Evolutionary conservation across 1,140 invertebrate species (phyloP).

Genomic region (Aethina tumida): DNA sequence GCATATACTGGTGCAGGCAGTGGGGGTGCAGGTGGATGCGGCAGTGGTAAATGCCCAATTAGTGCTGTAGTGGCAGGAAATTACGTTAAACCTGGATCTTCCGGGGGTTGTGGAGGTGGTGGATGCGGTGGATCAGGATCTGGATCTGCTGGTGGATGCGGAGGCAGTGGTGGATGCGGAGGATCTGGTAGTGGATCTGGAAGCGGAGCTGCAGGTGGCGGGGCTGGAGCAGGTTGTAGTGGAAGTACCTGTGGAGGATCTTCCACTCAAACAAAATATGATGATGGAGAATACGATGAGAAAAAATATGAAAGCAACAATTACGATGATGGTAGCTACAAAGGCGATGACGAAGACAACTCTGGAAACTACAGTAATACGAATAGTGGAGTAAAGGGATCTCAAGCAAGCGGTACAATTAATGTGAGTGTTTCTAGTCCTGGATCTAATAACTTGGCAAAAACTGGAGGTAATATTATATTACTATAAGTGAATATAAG

Average conservation of each 20-base stretch:
- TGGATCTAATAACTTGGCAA: neutral
- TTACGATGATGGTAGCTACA: too few species aligned
- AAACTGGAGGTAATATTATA: neutral
- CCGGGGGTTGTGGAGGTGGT: neutral
- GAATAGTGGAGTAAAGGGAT: constrained; percentile 4
- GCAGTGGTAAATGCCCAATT: too few species aligned
- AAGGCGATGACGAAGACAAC: too few species aligned
- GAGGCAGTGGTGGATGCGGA: neutral
- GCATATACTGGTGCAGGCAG: constrained; percentile 1
- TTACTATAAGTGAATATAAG: neutral
- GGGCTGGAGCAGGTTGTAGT: constrained; percentile 3
- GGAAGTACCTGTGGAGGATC: constrained; percentile 5
- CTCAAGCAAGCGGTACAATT: constrained; percentile 3
- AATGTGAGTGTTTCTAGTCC: constrained; percentile 2
- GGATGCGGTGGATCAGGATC: neutral
- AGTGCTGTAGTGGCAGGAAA: too few species aligned
- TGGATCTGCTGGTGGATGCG: constrained; percentile 1
- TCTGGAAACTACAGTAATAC: constrained; percentile 7
- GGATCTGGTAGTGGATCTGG: constrained; percentile 3
- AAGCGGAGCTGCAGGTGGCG: constrained; percentile 2
- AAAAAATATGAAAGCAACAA: too few species aligned
- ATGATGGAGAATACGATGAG: constrained; percentile 5
- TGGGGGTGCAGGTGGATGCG: neutral
- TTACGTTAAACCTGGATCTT: too few species aligned
- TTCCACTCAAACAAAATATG: neutral